Conservation (phyloP, 2,888 invertebrate species). For the Charanyca ferruginea region DNA sequence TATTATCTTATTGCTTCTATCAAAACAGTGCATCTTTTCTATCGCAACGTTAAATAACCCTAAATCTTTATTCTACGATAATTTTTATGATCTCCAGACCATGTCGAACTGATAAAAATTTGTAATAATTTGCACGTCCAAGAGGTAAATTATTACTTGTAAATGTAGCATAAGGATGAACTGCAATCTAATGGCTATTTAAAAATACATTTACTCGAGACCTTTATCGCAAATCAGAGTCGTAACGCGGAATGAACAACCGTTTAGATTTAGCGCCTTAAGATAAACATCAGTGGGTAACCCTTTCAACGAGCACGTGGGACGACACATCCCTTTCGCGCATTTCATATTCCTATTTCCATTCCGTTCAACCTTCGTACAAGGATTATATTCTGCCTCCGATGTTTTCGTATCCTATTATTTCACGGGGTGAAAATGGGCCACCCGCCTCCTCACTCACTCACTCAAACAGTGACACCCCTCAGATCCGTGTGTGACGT, state of each 20-base stretch:
- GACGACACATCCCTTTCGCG: slow-evolving; percentile 85
- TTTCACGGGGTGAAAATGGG: slow-evolving; percentile 91
- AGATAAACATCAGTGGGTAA: slow-evolving; percentile 85
- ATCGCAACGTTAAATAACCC: slow-evolving; percentile 48
- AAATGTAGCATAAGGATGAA: slow-evolving; percentile 59
- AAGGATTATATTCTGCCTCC: slow-evolving; percentile 90
- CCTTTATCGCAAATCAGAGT: slow-evolving; percentile 64
- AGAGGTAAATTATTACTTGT: slow-evolving; percentile 55
- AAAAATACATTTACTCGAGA: slow-evolving; percentile 60
- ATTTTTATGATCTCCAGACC: slow-evolving; percentile 59
- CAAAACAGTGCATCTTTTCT: slow-evolving; percentile 25
- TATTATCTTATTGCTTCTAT: slow-evolving; percentile 37
- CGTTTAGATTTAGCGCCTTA: slow-evolving; percentile 83
- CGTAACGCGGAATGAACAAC: slow-evolving; percentile 77
- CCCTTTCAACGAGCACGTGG: slow-evolving; percentile 86
- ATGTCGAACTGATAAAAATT: slow-evolving; percentile 60
- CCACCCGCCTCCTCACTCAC: slow-evolving; percentile 87
- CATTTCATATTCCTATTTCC: slow-evolving; percentile 90
- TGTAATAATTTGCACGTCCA: slow-evolving; percentile 62
- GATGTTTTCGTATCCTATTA: slow-evolving; percentile 91
- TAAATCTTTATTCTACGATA: slow-evolving; percentile 28
- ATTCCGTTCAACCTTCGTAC: slow-evolving; percentile 89
- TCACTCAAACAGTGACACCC: slow-evolving; percentile 81
- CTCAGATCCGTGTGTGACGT: slow-evolving; percentile 73
- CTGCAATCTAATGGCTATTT: slow-evolving; percentile 57